Base-by-base conservation (phyloP, 2,888 invertebrate species). In the Cremastinae sp. region DNA sequence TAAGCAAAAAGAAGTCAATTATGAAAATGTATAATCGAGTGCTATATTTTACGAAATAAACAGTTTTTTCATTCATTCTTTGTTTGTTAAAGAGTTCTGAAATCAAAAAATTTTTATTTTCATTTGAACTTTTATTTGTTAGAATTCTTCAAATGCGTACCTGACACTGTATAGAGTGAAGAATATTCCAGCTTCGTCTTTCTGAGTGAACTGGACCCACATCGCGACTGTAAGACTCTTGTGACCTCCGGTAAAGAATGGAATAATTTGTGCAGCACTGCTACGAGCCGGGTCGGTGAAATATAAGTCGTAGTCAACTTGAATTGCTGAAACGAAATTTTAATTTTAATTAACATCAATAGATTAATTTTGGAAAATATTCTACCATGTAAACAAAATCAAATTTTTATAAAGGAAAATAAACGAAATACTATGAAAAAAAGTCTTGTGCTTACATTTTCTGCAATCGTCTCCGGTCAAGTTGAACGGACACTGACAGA, bases 401-500 rank as follows among this genome's bases (percentile, higher is more conserved):
- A 5, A 28, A 28, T 28, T 28, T 14, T 22, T n/a, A 5, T 0
- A 2, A 22, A 14, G n/a, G n/a, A n/a, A n/a, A n/a, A n/a, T n/a
- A n/a, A n/a, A n/a, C n/a, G n/a, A n/a, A n/a, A n/a, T n/a, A n/a
- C n/a, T n/a, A n/a, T n/a, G n/a, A n/a, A n/a, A n/a, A 12, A 41
- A 41, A 37, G 41, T 58, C 3, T 35, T 12, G 9, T n/a, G 88
- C 93, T 92, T 92, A 97, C 97, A 95, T 92, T 98, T 98, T 87
- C 97, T 93, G 86, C 99, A 99, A 86, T 97, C 97, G 87, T 97
- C 97, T 61, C 99, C 99, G 18, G 98, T 98, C 84, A 97, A 92
- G 87, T 98, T 98, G 89, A 98, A 97, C 7, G 98, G 98, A 91
- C 99, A 99, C 89, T 97, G 96, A 86, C 99, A 99, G 88, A 97